phyloP scores from a whole-genome alignment of 2,888 invertebrate genomes.

The Noctua janthe region DNA sequence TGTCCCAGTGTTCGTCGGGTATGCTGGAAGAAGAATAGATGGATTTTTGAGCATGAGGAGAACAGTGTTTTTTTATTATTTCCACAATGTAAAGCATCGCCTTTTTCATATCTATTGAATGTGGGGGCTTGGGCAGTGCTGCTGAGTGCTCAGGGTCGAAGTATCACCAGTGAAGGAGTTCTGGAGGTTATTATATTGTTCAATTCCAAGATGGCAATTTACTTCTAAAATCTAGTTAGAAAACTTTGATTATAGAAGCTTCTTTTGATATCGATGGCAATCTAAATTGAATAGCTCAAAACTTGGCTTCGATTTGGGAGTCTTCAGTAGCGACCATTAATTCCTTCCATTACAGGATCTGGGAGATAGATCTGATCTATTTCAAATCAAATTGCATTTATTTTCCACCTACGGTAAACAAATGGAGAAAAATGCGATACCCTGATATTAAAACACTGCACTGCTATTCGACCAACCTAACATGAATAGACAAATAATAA shows the following conservation, averaged over 20 bases:
- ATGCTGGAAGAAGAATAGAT: slow-evolving; percentile 88
- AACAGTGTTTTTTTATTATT: background rate
- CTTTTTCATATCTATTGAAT: no score
- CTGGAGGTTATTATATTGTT: background rate
- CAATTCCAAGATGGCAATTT: background rate
- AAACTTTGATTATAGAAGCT: background rate
- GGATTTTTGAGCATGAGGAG: background rate
- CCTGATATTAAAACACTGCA: background rate
- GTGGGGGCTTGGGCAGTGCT: background rate
- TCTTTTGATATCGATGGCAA: background rate
- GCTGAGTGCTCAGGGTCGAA: background rate
- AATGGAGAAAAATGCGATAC: background rate
- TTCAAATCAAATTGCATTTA: background rate
- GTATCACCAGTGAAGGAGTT: background rate
- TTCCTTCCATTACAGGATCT: no score
- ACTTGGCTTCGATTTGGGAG: background rate
- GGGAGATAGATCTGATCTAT: background rate
- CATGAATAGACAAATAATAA: background rate
- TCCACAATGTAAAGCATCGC: no score
- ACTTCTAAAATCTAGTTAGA: background rate
- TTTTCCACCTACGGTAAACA: background rate
- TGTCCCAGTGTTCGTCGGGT: slow-evolving; percentile 94
- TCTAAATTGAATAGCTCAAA: background rate
- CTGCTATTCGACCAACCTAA: background rate
- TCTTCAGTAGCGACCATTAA: background rate